Conservation (phyloP, 1,140 invertebrate genomes). For the Hyposmocoma kahamanoa region DNA sequence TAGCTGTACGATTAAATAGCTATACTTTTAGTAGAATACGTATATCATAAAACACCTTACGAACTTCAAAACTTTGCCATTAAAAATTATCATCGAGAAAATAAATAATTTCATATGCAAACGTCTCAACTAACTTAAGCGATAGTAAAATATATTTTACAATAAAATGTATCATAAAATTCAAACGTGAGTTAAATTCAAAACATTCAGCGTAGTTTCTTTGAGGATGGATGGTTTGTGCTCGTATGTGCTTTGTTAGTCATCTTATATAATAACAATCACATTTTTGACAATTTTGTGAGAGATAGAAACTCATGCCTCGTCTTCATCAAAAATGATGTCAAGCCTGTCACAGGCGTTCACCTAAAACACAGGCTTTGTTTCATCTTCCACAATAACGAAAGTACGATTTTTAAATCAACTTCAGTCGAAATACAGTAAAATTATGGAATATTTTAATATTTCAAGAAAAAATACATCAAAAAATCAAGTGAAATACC, state of each 20-base stretch:
- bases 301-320: too few species aligned
- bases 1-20: conserved; percentile 40
- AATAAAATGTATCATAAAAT: conserved; percentile 74
- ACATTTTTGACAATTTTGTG: conserved; percentile 50
- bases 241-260: conserved; percentile 66
- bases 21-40: conserved; percentile 59
- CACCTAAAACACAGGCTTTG: too few species aligned
- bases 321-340: too few species aligned
- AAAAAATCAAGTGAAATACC: conserved; percentile 71
- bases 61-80: conserved; percentile 52
- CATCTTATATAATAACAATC: conserved; percentile 65
- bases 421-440: conserved; percentile 62
- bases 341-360: too few species aligned
- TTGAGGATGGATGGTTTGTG: conserved; percentile 72
- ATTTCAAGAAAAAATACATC: conserved; percentile 65
- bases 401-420: conserved; percentile 44
- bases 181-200: conserved; percentile 68
- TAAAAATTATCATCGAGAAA: conserved; percentile 59
- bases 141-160: conserved; percentile 70
- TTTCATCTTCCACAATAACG: too few species aligned
- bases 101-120: conserved; percentile 70
- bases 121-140: conserved; percentile 69
- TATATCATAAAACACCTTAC: conserved; percentile 58
- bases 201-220: conserved; percentile 66
- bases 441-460: conserved; percentile 58